Evolutionary conservation across 1,140 invertebrate species (phyloP).

Genomic region (Aphaenogaster ashmeadi): DNA sequence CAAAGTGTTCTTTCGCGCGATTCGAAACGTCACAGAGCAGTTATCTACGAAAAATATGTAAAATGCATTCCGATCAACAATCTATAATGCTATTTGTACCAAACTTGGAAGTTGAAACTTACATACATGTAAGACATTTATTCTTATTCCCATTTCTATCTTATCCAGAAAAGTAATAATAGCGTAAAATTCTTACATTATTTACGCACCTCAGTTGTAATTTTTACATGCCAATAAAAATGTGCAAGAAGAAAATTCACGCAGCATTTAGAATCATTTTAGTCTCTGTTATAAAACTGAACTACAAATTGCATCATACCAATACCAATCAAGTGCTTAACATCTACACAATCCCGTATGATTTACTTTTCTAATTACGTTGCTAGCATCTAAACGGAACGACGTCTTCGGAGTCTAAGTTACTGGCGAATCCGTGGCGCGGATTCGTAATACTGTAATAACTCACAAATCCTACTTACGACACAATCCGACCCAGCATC

Average conservation of each 20-base stretch:
- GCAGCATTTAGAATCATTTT: not conserved
- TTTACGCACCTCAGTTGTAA: not conserved
- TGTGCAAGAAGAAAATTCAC: not conserved
- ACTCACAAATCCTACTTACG: conserved; percentile 62
- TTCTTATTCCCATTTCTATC: not conserved
- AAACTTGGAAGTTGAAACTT: not conserved
- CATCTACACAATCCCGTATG: not conserved
- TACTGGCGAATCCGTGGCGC: conserved; percentile 48
- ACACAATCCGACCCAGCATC: conserved; percentile 53
- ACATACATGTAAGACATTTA: not conserved
- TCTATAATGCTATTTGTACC: not conserved
- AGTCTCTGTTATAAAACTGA: not conserved
- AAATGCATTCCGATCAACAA: not conserved
- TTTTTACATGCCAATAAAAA: not conserved
- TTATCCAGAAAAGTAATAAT: not conserved
- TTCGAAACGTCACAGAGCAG: conserved; percentile 13
- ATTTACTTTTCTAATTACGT: conserved; percentile 52
- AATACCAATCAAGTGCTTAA: not conserved
- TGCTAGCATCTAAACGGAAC: conserved; percentile 10
- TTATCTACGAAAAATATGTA: not conserved
- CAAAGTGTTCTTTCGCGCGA: conserved; percentile 33
- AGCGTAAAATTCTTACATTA: not conserved
- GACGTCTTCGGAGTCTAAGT: conserved; percentile 44
- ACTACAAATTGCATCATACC: not conserved
- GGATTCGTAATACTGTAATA: conserved; percentile 58